These are phyloP conservation scores for Myrmecophaga tridactyla DNA, from an alignment of 2,113 vertebrate species.

Conservation along the genomic window DNA sequence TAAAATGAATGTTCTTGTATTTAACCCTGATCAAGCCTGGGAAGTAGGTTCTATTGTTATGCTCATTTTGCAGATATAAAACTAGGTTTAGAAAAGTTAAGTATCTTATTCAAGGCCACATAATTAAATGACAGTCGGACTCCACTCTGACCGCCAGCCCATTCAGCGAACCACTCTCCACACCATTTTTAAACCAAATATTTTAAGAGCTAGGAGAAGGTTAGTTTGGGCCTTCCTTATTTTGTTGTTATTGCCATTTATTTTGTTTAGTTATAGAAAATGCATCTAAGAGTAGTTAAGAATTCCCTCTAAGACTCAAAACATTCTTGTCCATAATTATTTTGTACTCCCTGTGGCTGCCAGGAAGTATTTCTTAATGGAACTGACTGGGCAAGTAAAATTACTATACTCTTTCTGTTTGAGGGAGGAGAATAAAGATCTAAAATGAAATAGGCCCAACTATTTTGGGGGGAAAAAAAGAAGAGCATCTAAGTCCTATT, in stretches of 20 bases:
- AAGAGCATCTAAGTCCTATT: background rate
- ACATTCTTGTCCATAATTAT: conserved; percentile 23
- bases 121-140: background rate
- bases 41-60: background rate
- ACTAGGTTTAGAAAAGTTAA: background rate
- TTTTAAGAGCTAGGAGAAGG: background rate
- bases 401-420: background rate
- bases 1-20: background rate
- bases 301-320: conserved; percentile 32
- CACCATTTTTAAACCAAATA: background rate
- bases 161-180: background rate
- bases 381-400: background rate
- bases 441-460: background rate
- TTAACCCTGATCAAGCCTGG: background rate
- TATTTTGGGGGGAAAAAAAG: background rate
- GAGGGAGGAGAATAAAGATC: background rate
- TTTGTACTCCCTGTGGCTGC: background rate
- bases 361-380: background rate
- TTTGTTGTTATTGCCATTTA: conserved; percentile 26
- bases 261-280: conserved; percentile 37
- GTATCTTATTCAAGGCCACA: background rate
- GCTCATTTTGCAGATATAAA: background rate
- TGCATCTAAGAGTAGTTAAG: conserved; percentile 16
- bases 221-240: background rate
- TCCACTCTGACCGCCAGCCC: background rate